Percentiles rank a stretch among this genome's conserved stretches.
Conservation (phyloP, 2,888 invertebrate species). For the Orchesellides sinensis region DNA sequence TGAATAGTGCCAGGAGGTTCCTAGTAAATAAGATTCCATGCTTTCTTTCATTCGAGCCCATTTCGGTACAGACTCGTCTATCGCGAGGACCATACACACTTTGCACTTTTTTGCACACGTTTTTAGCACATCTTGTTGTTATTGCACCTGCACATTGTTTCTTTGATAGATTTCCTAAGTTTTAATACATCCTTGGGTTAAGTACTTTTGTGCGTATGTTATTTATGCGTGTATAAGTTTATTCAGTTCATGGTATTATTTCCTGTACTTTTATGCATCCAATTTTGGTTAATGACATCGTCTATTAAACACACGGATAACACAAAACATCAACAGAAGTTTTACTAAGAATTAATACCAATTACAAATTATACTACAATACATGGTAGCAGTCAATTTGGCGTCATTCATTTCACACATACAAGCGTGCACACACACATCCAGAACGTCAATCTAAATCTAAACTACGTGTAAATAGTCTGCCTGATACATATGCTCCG, state of each 20-base stretch:
- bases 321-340: too few relatives aligned
- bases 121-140: neutral
- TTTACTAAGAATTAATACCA: too few relatives aligned
- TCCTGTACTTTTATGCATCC: neutral
- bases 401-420: too few relatives aligned
- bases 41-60: constrained; percentile 39
- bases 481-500: too few relatives aligned
- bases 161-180: constrained; percentile 12
- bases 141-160: constrained; percentile 42
- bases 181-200: neutral
- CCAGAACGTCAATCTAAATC: too few relatives aligned
- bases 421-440: too few relatives aligned
- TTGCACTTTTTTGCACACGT: constrained; percentile 24
- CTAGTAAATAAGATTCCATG: constrained; percentile 33
- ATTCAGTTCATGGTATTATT: too few relatives aligned
- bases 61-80: constrained; percentile 39
- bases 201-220: neutral
- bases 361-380: too few relatives aligned
- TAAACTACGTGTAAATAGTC: too few relatives aligned
- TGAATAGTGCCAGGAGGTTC: neutral
- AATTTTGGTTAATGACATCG: neutral
- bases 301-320: too few relatives aligned
- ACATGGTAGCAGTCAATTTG: too few relatives aligned
- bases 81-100: constrained; percentile 44
- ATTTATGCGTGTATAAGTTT: too few relatives aligned